Evolutionary conservation across 1,140 invertebrate genomes (phyloP), one percentile per base, ranked within the genome.

Genomic region (Papilio polytes): DNA sequence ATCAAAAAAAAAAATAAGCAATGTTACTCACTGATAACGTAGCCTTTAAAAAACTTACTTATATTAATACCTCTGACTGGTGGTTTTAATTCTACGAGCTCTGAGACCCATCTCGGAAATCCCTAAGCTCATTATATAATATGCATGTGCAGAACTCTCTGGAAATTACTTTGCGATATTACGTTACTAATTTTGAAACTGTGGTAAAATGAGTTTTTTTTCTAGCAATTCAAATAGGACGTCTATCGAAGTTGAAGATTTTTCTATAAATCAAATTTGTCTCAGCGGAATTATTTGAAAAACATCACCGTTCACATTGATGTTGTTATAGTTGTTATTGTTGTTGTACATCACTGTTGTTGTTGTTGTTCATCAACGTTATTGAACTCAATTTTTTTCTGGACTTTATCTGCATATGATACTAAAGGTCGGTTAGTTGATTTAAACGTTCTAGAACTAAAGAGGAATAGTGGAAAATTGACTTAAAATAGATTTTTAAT

Each of bases 91-190:
- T 70, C 26, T 70, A 70, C 26, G 26, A 70, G 26, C 12, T 31
- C 63, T 13, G 13, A 4, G 26, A 31, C 15, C 22, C 6, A 70
- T 70, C 10, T 36, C 10, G 7, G 26, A 36, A 70, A 36, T 70
- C 63, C 63, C 63, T 15, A 31, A 31, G 63, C 26, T 70, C 63
- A 31, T 70, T 70, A 70, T 36, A 31, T 70, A 70, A 8, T 70
- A 70, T 70, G 63, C 63, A 70, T 31, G 13, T 70, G 26, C 26
- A 70, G 63, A 70, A 36, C 26, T 70, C 26, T 70, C 22, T 31
- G 63, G 26, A 18, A 31, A 70, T 70, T 36, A 70, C 13, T 70
- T 70, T 70, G 26, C 18, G 26, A 31, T 13, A 31, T 70, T 15
- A 70, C 12, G 63, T 70, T 70, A 70, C 12, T 10, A 70, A 26